Conservation (phyloP, 2,113 vertebrate species). For the Xyrauchen texanus region DNA sequence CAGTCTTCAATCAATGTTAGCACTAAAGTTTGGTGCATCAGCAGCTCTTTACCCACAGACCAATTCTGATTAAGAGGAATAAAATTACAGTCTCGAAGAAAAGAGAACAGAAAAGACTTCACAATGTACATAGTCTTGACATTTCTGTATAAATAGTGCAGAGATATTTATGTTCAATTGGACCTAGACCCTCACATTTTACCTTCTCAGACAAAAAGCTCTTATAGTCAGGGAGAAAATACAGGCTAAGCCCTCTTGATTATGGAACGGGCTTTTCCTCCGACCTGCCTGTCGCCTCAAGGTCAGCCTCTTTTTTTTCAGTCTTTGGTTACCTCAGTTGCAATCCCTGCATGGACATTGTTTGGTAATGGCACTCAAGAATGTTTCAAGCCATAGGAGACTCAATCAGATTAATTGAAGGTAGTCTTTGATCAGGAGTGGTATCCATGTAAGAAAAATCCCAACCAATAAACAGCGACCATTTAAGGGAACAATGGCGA, state of each 20-base stretch:
- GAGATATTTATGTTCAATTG: conserved; percentile 7
- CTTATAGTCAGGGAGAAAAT: conserved; percentile 39
- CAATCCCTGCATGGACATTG: conserved; percentile 36
- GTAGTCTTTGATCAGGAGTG: conserved; percentile 46
- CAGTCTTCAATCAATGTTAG: not conserved
- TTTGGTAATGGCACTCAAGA: conserved; percentile 31
- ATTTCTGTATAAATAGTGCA: conserved; percentile 19
- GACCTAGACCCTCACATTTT: conserved; percentile 14
- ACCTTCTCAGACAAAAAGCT: conserved; percentile 25
- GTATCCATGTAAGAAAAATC: conserved; percentile 40
- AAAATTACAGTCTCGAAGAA: not conserved
- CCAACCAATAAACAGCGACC: conserved; percentile 28
- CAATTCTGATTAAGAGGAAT: conserved; percentile 8
- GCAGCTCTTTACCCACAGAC: too few relatives aligned
- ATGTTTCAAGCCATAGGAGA: conserved; percentile 8
- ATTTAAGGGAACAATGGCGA: conserved; percentile 41
- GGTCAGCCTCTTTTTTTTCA: conserved; percentile 3
- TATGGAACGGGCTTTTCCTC: conserved; percentile 34
- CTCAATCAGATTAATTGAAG: conserved; percentile 34
- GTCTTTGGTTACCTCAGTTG: not conserved
- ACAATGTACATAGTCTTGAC: not conserved
- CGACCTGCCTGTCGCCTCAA: conserved; percentile 4
- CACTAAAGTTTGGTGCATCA: not conserved
- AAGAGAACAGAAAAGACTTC: not conserved
- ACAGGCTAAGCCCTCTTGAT: conserved; percentile 39